Evolutionary conservation across 2,797 vertebrate genomes (phyloP).

Genomic region (Eurystomus glaucurus): DNA sequence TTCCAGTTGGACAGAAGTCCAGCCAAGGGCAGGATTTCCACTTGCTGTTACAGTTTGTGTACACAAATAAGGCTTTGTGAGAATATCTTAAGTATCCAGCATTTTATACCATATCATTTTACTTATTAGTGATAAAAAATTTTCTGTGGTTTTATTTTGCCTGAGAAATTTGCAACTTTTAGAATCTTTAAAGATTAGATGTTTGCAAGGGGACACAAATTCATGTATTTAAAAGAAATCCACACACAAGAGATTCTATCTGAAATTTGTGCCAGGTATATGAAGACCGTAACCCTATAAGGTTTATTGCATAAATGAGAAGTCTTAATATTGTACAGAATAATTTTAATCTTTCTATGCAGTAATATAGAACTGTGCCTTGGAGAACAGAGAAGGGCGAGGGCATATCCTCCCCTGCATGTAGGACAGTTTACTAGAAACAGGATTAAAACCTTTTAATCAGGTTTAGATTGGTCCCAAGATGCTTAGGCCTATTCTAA

Average conservation of each 20-base stretch:
- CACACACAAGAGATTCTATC: not conserved
- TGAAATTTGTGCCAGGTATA: constrained; percentile 35
- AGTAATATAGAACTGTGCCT: not conserved
- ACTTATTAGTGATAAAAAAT: not conserved
- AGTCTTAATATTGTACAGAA: constrained; percentile 59
- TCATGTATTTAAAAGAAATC: not conserved
- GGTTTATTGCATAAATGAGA: constrained; percentile 69
- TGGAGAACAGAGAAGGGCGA: constrained; percentile 19
- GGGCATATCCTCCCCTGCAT: not conserved
- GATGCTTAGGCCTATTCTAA: not conserved
- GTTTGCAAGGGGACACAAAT: not conserved
- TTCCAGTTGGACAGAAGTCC: not conserved
- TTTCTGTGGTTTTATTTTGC: not conserved
- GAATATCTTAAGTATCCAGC: not conserved
- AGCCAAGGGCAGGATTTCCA: not conserved
- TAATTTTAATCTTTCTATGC: constrained; percentile 64
- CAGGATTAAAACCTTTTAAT: not conserved
- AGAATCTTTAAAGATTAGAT: not conserved
- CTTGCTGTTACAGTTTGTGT: not conserved
- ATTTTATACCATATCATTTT: not conserved
- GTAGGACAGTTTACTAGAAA: not conserved
- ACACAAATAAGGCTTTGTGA: not conserved
- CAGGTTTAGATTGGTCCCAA: not conserved
- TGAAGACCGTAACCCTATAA: constrained; percentile 46
- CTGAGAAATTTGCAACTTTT: not conserved